Evolutionary conservation across 2,888 invertebrate genomes (phyloP).

Genomic region (Nemoura dubitans): DNA sequence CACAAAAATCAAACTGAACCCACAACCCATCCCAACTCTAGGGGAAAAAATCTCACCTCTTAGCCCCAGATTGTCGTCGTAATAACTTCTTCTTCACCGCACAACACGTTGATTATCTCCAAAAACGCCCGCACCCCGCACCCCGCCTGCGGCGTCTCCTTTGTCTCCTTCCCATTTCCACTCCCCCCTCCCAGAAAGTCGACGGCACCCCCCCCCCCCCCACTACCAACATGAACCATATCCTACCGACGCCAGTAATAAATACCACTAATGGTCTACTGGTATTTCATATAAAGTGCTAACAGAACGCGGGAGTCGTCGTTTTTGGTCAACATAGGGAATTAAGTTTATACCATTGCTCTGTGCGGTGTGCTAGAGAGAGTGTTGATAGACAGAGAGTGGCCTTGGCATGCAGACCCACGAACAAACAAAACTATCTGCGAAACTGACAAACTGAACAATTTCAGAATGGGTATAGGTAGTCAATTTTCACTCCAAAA

Average conservation of each 20-base stretch:
- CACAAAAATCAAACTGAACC: not conserved
- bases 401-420: not conserved
- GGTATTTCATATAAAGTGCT: constrained; percentile 61
- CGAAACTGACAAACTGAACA: too few relatives aligned
- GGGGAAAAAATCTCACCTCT: constrained; percentile 5
- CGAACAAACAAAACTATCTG: too few relatives aligned
- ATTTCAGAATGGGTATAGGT: too few relatives aligned
- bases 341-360: constrained; percentile 46
- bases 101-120: constrained; percentile 53
- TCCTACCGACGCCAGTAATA: constrained; percentile 53
- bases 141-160: constrained; percentile 5
- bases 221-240: constrained; percentile 48
- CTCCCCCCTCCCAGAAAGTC: not conserved
- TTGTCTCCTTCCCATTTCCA: constrained; percentile 32
- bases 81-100: constrained; percentile 55
- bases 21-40: not conserved
- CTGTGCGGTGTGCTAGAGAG: not conserved
- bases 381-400: not conserved
- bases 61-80: not conserved
- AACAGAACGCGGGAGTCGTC: constrained; percentile 33
- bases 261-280: constrained; percentile 61
- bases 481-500: too few relatives aligned
- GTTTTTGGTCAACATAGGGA: constrained; percentile 45
- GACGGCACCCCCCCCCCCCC: constrained; percentile 48
- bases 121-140: constrained; percentile 45